Evolutionary conservation across 2,113 vertebrate genomes (phyloP), one percentile per base, ranked within the genome.

Genomic region (Gulo gulo): DNA sequence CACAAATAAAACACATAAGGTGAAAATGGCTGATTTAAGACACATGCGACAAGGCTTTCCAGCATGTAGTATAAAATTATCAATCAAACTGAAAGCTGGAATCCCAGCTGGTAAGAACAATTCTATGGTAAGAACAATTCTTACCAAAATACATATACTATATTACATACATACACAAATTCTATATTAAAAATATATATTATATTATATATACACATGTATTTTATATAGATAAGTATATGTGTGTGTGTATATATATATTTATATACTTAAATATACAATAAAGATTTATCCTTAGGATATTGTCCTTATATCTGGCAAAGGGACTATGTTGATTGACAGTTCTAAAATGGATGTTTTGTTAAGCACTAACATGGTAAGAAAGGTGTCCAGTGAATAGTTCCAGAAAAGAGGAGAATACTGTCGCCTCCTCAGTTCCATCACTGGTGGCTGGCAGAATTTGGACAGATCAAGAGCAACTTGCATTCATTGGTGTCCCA

Each of bases 21-120:
- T 96, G 36, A 59, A 88, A 97, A 73, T 79, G 71, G 52, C 29
- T 97, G 92, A 92, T 76, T 95, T 94, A 91, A 88, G 97, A 76
- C 6, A 82, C 73, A 59, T 16, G 80, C 59, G 71, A 61, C 71
- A 89, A 87, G 47, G n/a, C 85, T 94, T 91, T 59, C 59, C 31
- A 36, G 42, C 36, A 36, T 1, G 31, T 24, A 83, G 13, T 82
- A 26, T 42, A 96, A 96, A 97, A 94, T 89, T 84, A 87, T 96
- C 88, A 61, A 86, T 97, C 94, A 96, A 95, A 95, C 20, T 59
- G 55, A 97, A 96, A 86, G 78, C 67, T 59, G 31, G 29, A 67
- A 67, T 91, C 31, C 36, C 29, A 55, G 52, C 52, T 91, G 8
- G 52, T 94, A 84, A 96, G 76, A 92, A 81, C n/a, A 89, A 71